phyloP scores from a whole-genome alignment of 2,888 invertebrate genomes.

The Frankliniella fusca region DNA sequence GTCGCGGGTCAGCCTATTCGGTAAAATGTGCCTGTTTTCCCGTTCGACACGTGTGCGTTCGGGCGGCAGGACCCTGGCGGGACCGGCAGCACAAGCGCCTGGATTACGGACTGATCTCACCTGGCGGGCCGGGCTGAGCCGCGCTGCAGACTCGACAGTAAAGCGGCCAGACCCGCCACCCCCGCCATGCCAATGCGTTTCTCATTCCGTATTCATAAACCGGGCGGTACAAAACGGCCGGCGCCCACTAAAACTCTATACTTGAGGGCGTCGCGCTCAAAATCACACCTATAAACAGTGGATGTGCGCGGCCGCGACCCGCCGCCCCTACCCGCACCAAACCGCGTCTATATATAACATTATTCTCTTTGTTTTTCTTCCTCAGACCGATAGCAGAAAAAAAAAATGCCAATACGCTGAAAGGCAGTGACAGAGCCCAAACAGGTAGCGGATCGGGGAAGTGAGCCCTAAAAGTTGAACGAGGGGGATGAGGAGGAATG shows the following conservation, averaged over 20 bases:
- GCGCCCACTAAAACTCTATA: background rate
- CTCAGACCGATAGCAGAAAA: background rate
- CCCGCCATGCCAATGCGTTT: background rate
- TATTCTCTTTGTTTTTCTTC: no score
- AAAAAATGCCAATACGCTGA: background rate
- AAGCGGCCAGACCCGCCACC: background rate
- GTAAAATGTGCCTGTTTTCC: no score
- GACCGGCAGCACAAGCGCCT: no score
- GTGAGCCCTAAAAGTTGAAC: background rate
- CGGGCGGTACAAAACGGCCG: background rate
- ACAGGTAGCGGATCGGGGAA: background rate
- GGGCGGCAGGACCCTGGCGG: no score
- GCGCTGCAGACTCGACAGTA: no score
- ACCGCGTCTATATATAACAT: background rate
- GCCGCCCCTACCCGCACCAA: background rate
- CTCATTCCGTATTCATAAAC: conserved; percentile 11
- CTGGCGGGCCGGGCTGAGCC: no score
- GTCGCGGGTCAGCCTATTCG: no score
- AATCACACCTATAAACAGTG: conserved; percentile 6
- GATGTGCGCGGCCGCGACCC: background rate
- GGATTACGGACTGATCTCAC: no score
- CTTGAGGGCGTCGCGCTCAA: background rate
- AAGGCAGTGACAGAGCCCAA: background rate
- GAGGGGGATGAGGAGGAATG: background rate
- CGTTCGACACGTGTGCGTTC: no score